Evolutionary conservation across 1,140 invertebrate genomes (phyloP), one percentile per base, ranked within the genome.

Genomic region (Choristoneura fumiferana): DNA sequence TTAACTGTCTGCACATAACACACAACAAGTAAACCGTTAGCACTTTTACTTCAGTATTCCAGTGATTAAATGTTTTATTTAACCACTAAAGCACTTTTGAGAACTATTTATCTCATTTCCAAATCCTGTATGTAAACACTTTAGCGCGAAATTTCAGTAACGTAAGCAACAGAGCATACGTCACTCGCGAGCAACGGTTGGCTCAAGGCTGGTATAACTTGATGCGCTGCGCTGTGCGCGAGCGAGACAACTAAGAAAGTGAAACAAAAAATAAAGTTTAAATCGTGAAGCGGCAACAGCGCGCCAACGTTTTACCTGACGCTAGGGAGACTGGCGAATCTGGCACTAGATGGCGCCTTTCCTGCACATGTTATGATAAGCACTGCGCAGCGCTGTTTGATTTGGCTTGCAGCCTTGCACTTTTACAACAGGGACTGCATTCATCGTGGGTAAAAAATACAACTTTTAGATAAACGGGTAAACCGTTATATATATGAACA

Each of bases 121-220:
- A 58, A 67, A 69, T 70, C 59, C 57, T 69, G 53, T 54, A 63
- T 60, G 67, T 67, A 76, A 81, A 81, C 43, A 49, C 64, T 82
- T 84, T 74, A 71, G 67, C 79, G 76, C 79, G 79, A 76, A 69
- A 67, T 68, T 62, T 58, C 39, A 37, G 64, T 56, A 66, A 59
- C 57, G 58, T 39, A 49, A 57, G 57, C 58, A 55, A 65, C 63
- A 67, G 59, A 65, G n/a, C 18, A 17, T 62, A 78, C 77, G 74
- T 73, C 64, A 66, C 65, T 65, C 62, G 58, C 70, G 69, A 69
- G 68, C 78, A 68, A 77, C 82, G 74, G 78, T 78, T 74, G 60
- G 67, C 68, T 65, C 76, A 75, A 76, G 70, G 78, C 81, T 81
- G 73, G 65, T 61, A n/a, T 56, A 45, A 29, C 43, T 18, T 49